phyloP scores from a whole-genome alignment of 2,888 invertebrate genomes.

The Cryptus armator region DNA sequence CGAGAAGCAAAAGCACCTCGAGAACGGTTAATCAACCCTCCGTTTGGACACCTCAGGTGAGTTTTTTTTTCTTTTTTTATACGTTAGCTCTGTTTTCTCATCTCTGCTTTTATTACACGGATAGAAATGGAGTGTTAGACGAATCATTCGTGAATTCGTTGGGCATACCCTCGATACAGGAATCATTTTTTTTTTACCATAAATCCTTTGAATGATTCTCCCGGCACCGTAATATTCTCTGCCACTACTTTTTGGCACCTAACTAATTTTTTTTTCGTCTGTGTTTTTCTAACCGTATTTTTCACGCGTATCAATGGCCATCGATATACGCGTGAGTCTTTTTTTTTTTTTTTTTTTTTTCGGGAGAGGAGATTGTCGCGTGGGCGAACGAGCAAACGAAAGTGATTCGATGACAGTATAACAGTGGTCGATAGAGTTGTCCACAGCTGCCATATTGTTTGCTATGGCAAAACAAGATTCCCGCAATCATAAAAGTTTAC shows the following conservation, averaged over 20 bases:
- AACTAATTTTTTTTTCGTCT: too few relatives aligned
- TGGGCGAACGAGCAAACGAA: constrained; percentile 39
- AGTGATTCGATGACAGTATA: constrained; percentile 34
- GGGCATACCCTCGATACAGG: too few relatives aligned
- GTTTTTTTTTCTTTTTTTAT: constrained; percentile 72
- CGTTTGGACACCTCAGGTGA: constrained; percentile 95
- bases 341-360: constrained; percentile 1
- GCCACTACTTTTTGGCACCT: too few relatives aligned
- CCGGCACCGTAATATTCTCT: not conserved
- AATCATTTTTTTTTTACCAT: too few relatives aligned
- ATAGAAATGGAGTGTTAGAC: too few relatives aligned
- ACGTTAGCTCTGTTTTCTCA: not conserved
- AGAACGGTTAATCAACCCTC: constrained; percentile 87
- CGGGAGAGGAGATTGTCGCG: constrained; percentile 3
- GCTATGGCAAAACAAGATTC: constrained; percentile 39
- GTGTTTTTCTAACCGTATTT: not conserved
- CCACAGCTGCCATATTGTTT: constrained; percentile 9
- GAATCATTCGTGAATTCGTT: too few relatives aligned
- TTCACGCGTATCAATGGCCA: not conserved
- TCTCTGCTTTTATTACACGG: too few relatives aligned
- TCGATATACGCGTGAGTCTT: constrained; percentile 20
- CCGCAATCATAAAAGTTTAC: constrained; percentile 40
- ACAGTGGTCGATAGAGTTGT: constrained; percentile 18
- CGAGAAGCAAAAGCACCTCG: constrained; percentile 93
- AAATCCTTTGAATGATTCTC: too few relatives aligned